Base-by-base conservation (phyloP, 2,888 invertebrate species). In the Caenorhabditis plicata region DNA sequence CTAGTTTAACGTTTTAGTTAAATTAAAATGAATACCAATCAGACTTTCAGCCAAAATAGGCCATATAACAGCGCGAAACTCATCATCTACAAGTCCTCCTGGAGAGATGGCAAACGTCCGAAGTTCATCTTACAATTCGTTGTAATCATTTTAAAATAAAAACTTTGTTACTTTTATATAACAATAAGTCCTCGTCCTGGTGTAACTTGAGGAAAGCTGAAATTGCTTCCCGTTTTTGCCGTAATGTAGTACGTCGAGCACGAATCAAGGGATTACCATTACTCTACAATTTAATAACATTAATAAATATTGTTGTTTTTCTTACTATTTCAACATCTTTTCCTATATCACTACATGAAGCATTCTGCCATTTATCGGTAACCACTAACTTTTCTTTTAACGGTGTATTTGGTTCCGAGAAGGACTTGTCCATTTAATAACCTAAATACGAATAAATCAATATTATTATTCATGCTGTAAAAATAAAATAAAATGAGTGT, bases 81-180 rank as follows among this genome's bases (percentile, higher is more conserved):
- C 73, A 41, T 74, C 74, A 25, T 69, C 64, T 4, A 76, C 55
- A 3, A 76, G 49, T 8, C 76, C 71, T 9, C 72, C 74, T 3
- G 67, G 53, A 2, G 63, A 48, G n/a, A 55, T 60, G 1, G 73
- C 69, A 31, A 70, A 72, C n/a, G 61, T 47, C 11, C 69, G 54
- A 1, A 71, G 45, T 20, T 71, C 64, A 4, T 69, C 69, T 68
- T 48, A 31, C 64, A 54, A 35, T 31, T n/a, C n/a, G n/a, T n/a
- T 19, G 2, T 26, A 43, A 42, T 22, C 17, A 25, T 44, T 29
- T 20, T 3, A 22, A 8, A 15, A 9, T n/a, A n/a, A n/a, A n/a
- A n/a, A n/a, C n/a, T n/a, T n/a, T n/a, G n/a, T n/a, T n/a, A n/a
- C n/a, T n/a, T n/a, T 67, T 64, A 43, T 67, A 67, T 39, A 58